Percentiles rank a stretch among this genome's conserved stretches.
phyloP scores from a whole-genome alignment of 1,140 invertebrate species.

The Caenorhabditis remanei region DNA sequence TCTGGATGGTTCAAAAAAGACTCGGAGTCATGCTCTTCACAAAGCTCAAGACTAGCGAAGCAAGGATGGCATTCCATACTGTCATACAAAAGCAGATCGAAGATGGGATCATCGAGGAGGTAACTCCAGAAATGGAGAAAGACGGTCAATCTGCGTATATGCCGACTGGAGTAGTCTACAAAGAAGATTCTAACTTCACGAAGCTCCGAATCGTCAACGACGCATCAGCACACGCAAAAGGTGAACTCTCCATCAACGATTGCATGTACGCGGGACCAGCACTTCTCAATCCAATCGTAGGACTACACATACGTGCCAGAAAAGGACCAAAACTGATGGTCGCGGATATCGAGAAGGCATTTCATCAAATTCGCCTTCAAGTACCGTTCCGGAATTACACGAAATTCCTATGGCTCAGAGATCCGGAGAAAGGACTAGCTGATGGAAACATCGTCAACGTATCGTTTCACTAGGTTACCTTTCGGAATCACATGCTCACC shows the following conservation, averaged over 20 bases:
- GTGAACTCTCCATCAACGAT: constrained; percentile 76
- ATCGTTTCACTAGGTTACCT: constrained; percentile 44
- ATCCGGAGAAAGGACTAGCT: not conserved
- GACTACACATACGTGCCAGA: constrained; percentile 48
- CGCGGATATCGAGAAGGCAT: constrained; percentile 65
- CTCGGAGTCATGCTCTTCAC: not conserved
- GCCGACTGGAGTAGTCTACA: not conserved
- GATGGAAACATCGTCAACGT: constrained; percentile 19
- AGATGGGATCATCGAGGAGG: not conserved
- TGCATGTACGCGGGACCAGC: constrained; percentile 65
- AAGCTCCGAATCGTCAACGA: constrained; percentile 78
- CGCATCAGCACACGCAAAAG: constrained; percentile 72
- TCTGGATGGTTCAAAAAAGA: not conserved
- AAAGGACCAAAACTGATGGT: constrained; percentile 15
- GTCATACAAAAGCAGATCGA: not conserved
- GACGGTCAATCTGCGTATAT: not conserved
- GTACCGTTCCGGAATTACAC: constrained; percentile 50
- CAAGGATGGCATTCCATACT: not conserved
- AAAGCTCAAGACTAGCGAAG: not conserved
- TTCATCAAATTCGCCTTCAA: constrained; percentile 59
- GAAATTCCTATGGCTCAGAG: constrained; percentile 65
- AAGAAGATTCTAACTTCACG: constrained; percentile 67
- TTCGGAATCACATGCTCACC: constrained; percentile 58
- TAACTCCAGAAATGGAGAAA: not conserved
- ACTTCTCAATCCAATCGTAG: constrained; percentile 22